A percentile compares a stretch with the other conserved stretches of the same genome.
Evolutionary conservation across 2,888 invertebrate species (phyloP).

Genomic region (Lobophora halterata): DNA sequence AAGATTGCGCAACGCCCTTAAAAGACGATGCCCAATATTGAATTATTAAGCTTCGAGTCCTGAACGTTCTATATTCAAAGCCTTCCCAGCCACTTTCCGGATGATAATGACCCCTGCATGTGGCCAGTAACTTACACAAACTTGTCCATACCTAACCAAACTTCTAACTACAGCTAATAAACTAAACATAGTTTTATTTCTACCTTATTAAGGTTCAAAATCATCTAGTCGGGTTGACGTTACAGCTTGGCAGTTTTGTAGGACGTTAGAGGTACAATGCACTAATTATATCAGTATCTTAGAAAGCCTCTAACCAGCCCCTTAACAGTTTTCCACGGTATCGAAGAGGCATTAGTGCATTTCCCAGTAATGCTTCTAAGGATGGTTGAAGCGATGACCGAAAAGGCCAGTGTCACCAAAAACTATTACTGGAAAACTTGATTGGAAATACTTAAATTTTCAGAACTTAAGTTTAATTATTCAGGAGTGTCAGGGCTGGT

Average conservation of each 20-base stretch:
- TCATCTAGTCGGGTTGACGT: conserved; percentile 13
- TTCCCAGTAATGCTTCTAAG: conserved; percentile 77
- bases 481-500: too few relatives aligned
- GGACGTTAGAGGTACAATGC: conserved; percentile 69
- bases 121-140: conserved; percentile 67
- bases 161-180: conserved; percentile 10
- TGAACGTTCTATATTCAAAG: conserved; percentile 56
- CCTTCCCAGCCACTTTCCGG: conserved; percentile 55
- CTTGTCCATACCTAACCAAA: conserved; percentile 50
- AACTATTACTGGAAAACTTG: conserved; percentile 9
- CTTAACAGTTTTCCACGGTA: conserved; percentile 79
- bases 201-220: conserved; percentile 36
- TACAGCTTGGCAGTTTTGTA: conserved; percentile 37
- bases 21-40: conserved; percentile 49
- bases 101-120: conserved; percentile 65
- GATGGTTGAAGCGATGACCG: conserved; percentile 74
- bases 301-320: conserved; percentile 78
- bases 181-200: conserved; percentile 1
- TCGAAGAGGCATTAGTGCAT: conserved; percentile 77
- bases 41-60: conserved; percentile 55
- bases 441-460: background rate
- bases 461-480: too few relatives aligned
- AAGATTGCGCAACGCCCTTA: conserved; percentile 38
- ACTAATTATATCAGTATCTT: conserved; percentile 79
- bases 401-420: conserved; percentile 44